Evolutionary conservation across 2,888 invertebrate genomes (phyloP).

Genomic region (Caenorhabditis parvicauda): DNA sequence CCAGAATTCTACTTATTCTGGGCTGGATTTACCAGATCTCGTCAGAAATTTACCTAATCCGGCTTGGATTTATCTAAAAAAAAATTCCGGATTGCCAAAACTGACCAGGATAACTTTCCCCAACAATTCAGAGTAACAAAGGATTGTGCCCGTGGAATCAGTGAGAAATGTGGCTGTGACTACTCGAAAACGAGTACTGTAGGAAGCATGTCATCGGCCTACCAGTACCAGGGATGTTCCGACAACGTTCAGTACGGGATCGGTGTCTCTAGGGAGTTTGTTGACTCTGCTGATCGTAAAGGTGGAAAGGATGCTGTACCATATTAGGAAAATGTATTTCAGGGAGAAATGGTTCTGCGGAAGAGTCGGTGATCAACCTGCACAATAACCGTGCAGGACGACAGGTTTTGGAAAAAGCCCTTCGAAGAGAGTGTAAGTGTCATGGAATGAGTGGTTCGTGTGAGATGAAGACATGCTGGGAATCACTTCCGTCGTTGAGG

Average conservation of each 20-base stretch:
- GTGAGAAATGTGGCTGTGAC: conserved; percentile 66
- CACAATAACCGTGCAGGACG: conserved; percentile 49
- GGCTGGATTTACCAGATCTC: too few species aligned
- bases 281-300: conserved; percentile 60
- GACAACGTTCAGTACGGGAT: conserved; percentile 64
- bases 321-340: too few species aligned
- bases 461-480: conserved; percentile 64
- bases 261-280: conserved; percentile 57
- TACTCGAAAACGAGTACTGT: conserved; percentile 28
- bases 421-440: conserved; percentile 62
- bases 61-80: too few species aligned
- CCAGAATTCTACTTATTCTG: too few species aligned
- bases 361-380: conserved; percentile 52
- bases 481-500: conserved; percentile 73
- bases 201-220: conserved; percentile 24
- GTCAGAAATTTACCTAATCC: too few species aligned
- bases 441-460: conserved; percentile 60
- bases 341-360: too few species aligned
- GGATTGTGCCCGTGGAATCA: conserved; percentile 65
- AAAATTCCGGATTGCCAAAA: too few species aligned
- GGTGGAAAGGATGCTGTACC: conserved; percentile 10
- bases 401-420: conserved; percentile 63
- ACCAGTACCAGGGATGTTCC: conserved; percentile 63
- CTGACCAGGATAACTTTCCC: too few species aligned
- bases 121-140: conserved; percentile 66